A percentile compares a stretch with the other conserved stretches of the same genome.
These are phyloP conservation scores for Epiblema foenella DNA, from an alignment of 2,888 invertebrate genomes.

Conservation along the genomic window DNA sequence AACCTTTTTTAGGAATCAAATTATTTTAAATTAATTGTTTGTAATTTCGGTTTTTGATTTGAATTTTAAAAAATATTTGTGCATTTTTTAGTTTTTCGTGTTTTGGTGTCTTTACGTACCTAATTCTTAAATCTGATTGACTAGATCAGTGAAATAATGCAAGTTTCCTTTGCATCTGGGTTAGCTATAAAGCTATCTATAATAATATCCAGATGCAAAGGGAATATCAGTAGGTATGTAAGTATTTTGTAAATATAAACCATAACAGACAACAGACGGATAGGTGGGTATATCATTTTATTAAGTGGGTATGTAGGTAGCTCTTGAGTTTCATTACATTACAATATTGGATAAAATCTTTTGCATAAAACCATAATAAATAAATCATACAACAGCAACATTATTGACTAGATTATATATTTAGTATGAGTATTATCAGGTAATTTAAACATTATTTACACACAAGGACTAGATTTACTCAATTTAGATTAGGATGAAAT, in stretches of 20 bases:
- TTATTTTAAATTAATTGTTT: too few relatives aligned
- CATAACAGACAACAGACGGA: neutral
- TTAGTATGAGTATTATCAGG: neutral
- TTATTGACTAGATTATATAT: neutral
- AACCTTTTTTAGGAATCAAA: too few relatives aligned
- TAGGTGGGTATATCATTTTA: neutral
- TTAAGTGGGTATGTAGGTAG: constrained; percentile 1
- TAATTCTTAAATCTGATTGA: too few relatives aligned
- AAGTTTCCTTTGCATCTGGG: too few relatives aligned
- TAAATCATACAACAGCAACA: constrained; percentile 1
- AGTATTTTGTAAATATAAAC: neutral
- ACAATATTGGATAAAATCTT: constrained; percentile 1
- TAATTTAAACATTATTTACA: neutral
- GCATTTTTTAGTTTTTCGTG: too few relatives aligned
- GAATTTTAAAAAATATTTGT: too few relatives aligned
- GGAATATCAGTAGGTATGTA: too few relatives aligned
- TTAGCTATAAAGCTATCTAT: too few relatives aligned
- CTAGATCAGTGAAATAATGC: too few relatives aligned
- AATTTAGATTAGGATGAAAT: neutral
- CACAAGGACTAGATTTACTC: constrained; percentile 23
- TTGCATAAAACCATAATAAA: neutral
- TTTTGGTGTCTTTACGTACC: too few relatives aligned
- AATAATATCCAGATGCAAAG: too few relatives aligned
- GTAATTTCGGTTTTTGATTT: too few relatives aligned
- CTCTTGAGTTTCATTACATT: neutral